phyloP scores from a whole-genome alignment of 2,797 vertebrate species.

The Sorex maritimensis region DNA sequence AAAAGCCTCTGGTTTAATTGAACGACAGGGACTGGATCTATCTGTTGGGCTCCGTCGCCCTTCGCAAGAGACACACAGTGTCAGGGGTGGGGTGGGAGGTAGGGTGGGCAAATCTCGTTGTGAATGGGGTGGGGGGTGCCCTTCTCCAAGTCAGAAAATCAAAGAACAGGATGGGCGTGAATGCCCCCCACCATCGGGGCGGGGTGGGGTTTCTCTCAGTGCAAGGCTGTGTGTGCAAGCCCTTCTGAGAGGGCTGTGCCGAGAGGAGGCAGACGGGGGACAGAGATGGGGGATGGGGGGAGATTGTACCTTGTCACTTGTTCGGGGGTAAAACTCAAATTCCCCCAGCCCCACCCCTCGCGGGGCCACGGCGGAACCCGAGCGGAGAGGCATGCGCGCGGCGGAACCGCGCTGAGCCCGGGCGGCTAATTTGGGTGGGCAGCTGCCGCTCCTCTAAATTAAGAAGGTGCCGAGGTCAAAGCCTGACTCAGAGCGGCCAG shows the following conservation, averaged over 20 bases:
- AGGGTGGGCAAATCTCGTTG: not conserved
- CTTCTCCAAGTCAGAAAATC: not conserved
- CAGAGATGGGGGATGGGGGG: not conserved
- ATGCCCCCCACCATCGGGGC: no score
- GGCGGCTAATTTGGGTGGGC: conserved; percentile 79
- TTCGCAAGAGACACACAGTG: not conserved
- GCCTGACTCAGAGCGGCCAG: conserved; percentile 75
- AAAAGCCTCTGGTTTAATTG: not conserved
- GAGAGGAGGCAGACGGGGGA: not conserved
- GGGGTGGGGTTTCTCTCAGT: rapidly evolving
- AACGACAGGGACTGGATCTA: not conserved
- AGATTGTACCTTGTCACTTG: not conserved
- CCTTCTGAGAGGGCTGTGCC: not conserved
- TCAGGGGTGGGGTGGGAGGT: not conserved
- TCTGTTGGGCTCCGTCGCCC: not conserved
- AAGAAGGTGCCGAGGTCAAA: conserved; percentile 45
- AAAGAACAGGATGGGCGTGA: not conserved
- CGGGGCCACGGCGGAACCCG: not conserved
- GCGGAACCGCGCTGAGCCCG: rapidly evolving
- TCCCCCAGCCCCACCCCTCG: no score
- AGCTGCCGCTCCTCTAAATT: conserved; percentile 79
- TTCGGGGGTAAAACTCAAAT: not conserved
- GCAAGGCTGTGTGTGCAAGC: rapidly evolving
- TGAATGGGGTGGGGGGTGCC: not conserved
- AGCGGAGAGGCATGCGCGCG: not conserved